These are phyloP conservation scores for Neuroterus valhalla DNA, from an alignment of 1,140 invertebrate genomes.

Conservation along the genomic window DNA sequence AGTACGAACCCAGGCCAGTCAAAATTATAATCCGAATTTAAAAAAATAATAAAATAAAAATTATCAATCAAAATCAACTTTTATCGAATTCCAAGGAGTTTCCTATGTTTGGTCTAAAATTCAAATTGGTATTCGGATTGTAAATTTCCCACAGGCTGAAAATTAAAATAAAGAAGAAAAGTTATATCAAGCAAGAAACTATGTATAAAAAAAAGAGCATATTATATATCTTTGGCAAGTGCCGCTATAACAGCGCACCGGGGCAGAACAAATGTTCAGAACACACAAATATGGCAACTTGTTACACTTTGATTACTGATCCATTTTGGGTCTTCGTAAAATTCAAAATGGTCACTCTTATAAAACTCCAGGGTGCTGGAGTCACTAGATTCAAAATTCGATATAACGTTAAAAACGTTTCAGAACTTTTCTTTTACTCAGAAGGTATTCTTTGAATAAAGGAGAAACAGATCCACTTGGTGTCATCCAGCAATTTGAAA, in stretches of 20 bases:
- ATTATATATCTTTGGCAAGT: constrained; percentile 34
- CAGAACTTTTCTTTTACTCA: no score
- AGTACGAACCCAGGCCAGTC: no score
- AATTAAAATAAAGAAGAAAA: background rate
- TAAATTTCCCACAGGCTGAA: background rate
- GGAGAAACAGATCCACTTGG: background rate
- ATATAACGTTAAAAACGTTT: no score
- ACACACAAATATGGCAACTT: constrained; percentile 25
- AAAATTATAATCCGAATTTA: background rate
- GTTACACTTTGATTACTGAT: background rate
- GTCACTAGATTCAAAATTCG: background rate
- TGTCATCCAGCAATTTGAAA: no score
- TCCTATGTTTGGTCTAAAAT: no score
- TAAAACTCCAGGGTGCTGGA: background rate
- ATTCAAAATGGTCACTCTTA: background rate
- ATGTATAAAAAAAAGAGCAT: background rate
- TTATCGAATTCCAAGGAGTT: no score
- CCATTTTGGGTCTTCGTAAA: background rate
- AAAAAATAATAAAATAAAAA: no score
- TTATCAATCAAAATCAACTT: no score
- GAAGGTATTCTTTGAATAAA: no score
- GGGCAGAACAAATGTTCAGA: constrained; percentile 9
- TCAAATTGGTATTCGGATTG: background rate
- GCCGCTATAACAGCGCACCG: background rate
- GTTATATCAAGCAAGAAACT: background rate